These are phyloP conservation scores for Ischnura elegans DNA, from an alignment of 2,888 invertebrate genomes.

Conservation along the genomic window DNA sequence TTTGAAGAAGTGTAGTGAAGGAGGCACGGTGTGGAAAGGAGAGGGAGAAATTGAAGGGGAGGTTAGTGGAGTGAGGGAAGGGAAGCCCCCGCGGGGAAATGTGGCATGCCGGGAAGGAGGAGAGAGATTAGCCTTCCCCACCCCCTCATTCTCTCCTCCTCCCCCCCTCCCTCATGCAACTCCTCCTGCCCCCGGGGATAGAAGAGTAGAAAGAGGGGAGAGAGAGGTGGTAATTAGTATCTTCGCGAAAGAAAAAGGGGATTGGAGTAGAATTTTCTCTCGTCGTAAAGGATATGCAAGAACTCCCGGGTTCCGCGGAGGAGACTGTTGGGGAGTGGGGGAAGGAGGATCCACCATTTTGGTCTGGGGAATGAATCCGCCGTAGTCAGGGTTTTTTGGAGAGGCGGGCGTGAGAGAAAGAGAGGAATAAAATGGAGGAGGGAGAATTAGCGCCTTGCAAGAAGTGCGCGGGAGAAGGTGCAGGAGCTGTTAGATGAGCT, in stretches of 20 bases:
- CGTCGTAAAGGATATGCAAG: slow-evolving; percentile 61
- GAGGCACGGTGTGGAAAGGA: background rate
- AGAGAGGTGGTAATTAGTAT: slow-evolving; percentile 52
- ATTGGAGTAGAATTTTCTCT: slow-evolving; percentile 52
- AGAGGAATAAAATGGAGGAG: background rate
- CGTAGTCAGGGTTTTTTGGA: slow-evolving; percentile 10
- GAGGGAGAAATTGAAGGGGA: background rate
- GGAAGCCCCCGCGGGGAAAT: background rate
- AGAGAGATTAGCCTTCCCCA: background rate
- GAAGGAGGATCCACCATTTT: slow-evolving; percentile 36
- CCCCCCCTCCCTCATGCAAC: background rate
- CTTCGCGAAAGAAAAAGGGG: slow-evolving; percentile 25
- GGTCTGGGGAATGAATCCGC: slow-evolving; percentile 50
- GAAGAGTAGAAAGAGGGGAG: background rate
- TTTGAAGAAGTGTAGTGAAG: background rate
- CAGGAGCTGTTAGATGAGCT: background rate
- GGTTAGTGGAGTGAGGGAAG: background rate
- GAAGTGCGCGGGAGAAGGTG: background rate
- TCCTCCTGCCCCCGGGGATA: background rate
- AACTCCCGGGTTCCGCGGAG: slow-evolving; percentile 3
- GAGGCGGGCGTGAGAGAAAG: background rate
- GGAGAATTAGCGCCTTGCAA: background rate
- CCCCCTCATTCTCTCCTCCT: background rate
- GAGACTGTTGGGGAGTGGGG: background rate
- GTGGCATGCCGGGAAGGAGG: background rate